Conservation (phyloP, 2,797 vertebrate genomes). For the Darevskia mixta region DNA sequence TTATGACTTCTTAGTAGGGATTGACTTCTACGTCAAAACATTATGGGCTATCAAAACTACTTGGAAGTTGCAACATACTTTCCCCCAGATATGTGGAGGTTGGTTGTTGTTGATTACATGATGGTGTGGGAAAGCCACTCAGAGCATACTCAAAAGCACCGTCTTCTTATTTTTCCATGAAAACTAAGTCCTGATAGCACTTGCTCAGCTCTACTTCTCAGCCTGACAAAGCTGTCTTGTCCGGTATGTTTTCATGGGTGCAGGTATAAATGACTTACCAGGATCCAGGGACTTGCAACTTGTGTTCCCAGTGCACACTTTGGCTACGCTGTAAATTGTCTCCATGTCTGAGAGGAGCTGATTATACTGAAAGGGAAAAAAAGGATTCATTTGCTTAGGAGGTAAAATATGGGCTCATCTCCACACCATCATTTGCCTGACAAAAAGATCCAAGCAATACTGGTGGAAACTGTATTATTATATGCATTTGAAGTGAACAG, state of each 20-base stretch:
- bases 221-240: background rate
- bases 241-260: background rate
- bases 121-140: background rate
- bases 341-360: constrained; percentile 92
- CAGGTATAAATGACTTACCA: constrained; percentile 79
- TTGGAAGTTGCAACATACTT: background rate
- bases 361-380: constrained; percentile 85
- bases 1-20: no score
- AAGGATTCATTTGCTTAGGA: background rate
- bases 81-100: background rate
- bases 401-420: background rate
- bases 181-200: background rate
- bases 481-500: background rate
- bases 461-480: background rate
- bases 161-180: background rate
- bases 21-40: background rate
- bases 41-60: background rate
- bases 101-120: background rate
- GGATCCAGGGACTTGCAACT: constrained; percentile 90
- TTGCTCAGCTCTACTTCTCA: background rate
- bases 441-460: background rate
- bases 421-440: background rate
- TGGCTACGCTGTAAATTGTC: constrained; percentile 90
- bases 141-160: background rate
- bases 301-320: constrained; percentile 82